These are phyloP conservation scores for Galaxias olidus DNA, from an alignment of 2,797 vertebrate genomes.

Conservation along the genomic window DNA sequence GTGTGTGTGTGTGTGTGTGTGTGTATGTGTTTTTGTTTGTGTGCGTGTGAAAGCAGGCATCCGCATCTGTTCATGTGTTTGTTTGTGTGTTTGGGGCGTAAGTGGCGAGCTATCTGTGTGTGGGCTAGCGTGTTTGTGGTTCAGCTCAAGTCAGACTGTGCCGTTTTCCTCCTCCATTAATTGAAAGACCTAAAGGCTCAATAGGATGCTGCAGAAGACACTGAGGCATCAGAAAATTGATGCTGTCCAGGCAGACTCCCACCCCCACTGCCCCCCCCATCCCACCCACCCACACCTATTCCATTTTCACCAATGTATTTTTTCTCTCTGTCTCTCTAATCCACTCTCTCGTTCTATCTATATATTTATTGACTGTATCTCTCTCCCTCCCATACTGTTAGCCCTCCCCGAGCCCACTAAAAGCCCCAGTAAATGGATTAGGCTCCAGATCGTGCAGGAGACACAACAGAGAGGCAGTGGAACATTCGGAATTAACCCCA, in stretches of 20 bases:
- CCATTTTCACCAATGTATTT: too few species aligned
- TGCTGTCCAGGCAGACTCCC: too few species aligned
- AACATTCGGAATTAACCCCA: slow-evolving; percentile 16
- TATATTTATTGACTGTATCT: background rate
- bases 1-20: background rate
- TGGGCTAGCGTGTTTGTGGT: too few species aligned
- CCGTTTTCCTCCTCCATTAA: too few species aligned
- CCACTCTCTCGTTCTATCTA: background rate
- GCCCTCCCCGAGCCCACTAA: background rate
- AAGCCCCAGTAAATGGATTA: background rate
- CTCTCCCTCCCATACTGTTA: background rate
- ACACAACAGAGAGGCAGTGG: background rate
- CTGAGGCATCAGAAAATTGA: too few species aligned
- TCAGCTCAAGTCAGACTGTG: too few species aligned
- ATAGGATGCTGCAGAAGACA: too few species aligned
- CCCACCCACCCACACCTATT: too few species aligned
- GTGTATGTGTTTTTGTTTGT: background rate
- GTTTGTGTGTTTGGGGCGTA: background rate
- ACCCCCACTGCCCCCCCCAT: too few species aligned
- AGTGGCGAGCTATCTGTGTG: background rate
- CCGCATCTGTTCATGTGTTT: background rate
- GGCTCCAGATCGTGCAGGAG: slow-evolving; percentile 1
- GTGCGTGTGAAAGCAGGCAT: background rate
- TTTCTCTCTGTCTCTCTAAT: background rate
- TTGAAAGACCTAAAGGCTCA: too few species aligned